A percentile compares a stretch with the other conserved stretches of the same genome.
Conservation (phyloP, 2,797 vertebrate genomes). For the Leuciscus waleckii region DNA sequence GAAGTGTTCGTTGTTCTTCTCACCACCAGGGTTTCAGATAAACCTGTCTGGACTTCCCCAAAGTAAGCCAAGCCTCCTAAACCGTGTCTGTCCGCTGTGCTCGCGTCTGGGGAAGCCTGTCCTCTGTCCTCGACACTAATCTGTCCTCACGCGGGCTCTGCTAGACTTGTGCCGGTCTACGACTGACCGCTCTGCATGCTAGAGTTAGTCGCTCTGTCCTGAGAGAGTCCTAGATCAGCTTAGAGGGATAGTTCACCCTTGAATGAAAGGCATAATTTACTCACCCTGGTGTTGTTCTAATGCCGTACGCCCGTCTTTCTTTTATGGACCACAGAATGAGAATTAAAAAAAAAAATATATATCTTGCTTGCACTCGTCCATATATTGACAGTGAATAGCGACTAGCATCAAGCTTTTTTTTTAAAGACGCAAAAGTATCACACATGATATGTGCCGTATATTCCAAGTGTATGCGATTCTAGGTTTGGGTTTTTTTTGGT, state of each 20-base stretch:
- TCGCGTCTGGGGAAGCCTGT: constrained; percentile 76
- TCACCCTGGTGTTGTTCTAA: background rate
- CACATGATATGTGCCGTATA: too few relatives aligned
- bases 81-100: constrained; percentile 70
- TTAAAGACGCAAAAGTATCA: too few relatives aligned
- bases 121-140: constrained; percentile 78
- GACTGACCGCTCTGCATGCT: constrained; percentile 33
- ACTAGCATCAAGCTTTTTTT: too few relatives aligned
- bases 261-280: background rate
- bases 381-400: too few relatives aligned
- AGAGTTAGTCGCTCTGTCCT: background rate
- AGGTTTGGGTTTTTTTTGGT: too few relatives aligned
- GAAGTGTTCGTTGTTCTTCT: constrained; percentile 77
- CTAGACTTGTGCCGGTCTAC: constrained; percentile 65
- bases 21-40: constrained; percentile 91
- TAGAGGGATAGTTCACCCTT: background rate
- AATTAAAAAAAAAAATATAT: background rate
- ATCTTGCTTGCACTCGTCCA: too few relatives aligned
- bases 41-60: constrained; percentile 90
- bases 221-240: background rate
- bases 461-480: too few relatives aligned
- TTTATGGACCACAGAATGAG: background rate
- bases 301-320: background rate
- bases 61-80: constrained; percentile 83
- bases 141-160: constrained; percentile 62